Evolutionary conservation across 2,797 vertebrate genomes (phyloP).

Genomic region (Poecilia gillii): DNA sequence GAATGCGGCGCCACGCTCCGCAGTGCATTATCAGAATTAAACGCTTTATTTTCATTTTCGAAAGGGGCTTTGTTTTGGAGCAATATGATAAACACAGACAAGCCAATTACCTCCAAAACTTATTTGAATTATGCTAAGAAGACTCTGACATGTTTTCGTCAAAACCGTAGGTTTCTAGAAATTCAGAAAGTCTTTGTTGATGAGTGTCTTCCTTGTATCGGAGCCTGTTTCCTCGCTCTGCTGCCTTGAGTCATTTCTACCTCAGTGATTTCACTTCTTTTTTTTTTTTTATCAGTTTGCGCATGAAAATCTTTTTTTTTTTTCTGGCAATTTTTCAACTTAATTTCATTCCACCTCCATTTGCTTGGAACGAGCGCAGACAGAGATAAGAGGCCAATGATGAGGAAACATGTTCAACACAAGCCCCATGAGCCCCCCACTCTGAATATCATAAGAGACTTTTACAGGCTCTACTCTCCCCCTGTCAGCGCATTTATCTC

Average conservation of each 20-base stretch:
- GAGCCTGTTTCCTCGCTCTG: slow-evolving; percentile 61
- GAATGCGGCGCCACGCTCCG: slow-evolving; percentile 39
- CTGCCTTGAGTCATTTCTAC: slow-evolving; percentile 82
- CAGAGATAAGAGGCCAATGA: slow-evolving; percentile 84
- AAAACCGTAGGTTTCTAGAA: slow-evolving; percentile 64
- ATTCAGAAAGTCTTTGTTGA: slow-evolving; percentile 68
- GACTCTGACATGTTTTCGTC: slow-evolving; percentile 63
- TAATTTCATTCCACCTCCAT: slow-evolving; percentile 87
- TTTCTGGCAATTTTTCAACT: slow-evolving; percentile 84
- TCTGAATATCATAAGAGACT: slow-evolving; percentile 83
- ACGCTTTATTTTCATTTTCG: slow-evolving; percentile 64
- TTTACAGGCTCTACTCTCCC: slow-evolving; percentile 81
- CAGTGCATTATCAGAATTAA: slow-evolving; percentile 57
- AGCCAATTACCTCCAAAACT: slow-evolving; percentile 74
- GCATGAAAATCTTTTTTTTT: slow-evolving; percentile 37
- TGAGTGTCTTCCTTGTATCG: slow-evolving; percentile 68
- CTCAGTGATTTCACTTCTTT: slow-evolving; percentile 74
- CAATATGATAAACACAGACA: slow-evolving; percentile 71
- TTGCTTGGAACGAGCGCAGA: slow-evolving; percentile 82
- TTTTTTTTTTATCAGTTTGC: slow-evolving; percentile 78
- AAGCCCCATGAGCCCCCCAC: slow-evolving; percentile 79
- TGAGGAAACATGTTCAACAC: slow-evolving; percentile 84
- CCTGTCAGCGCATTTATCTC: slow-evolving; percentile 86
- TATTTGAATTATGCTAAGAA: slow-evolving; percentile 71
- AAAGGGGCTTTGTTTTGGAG: slow-evolving; percentile 64